Conservation (phyloP, 1,140 invertebrate genomes). For the Sitodiplosis mosellana region DNA sequence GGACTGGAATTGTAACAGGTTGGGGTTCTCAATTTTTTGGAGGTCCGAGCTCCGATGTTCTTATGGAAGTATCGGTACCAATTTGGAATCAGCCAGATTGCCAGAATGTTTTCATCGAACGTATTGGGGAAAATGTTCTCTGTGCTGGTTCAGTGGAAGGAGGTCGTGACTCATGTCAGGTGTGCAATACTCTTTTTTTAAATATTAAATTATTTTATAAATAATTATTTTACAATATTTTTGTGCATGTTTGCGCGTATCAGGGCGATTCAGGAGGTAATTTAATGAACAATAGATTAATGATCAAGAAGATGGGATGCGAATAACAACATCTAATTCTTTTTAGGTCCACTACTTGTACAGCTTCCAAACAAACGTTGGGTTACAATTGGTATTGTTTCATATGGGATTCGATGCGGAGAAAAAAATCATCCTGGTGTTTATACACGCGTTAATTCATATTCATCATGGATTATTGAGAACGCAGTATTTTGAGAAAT, state of each 20-base stretch:
- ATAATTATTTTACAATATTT: background rate
- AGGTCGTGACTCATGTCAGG: constrained; percentile 63
- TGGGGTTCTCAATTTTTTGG: constrained; percentile 54
- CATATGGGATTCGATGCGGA: constrained; percentile 57
- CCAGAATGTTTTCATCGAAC: constrained; percentile 34
- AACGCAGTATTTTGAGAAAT: constrained; percentile 39
- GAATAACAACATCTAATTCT: background rate
- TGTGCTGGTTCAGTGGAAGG: constrained; percentile 54
- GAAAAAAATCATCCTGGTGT: constrained; percentile 45
- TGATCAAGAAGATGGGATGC: background rate
- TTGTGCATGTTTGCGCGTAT: no score
- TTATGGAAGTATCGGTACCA: constrained; percentile 61
- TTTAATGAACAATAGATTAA: background rate
- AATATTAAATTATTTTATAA: background rate
- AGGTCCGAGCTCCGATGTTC: constrained; percentile 42
- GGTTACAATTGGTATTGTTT: constrained; percentile 63
- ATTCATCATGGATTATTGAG: constrained; percentile 50
- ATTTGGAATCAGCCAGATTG: constrained; percentile 61
- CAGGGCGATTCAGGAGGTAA: constrained; percentile 28
- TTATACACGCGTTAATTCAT: constrained; percentile 50
- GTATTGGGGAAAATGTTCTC: constrained; percentile 39
- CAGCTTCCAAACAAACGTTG: constrained; percentile 50
- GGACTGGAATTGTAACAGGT: constrained; percentile 27
- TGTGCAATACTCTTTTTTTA: no score
- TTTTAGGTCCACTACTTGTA: constrained; percentile 10